phyloP scores from a whole-genome alignment of 2,888 invertebrate species.

The Drosophila rubida region DNA sequence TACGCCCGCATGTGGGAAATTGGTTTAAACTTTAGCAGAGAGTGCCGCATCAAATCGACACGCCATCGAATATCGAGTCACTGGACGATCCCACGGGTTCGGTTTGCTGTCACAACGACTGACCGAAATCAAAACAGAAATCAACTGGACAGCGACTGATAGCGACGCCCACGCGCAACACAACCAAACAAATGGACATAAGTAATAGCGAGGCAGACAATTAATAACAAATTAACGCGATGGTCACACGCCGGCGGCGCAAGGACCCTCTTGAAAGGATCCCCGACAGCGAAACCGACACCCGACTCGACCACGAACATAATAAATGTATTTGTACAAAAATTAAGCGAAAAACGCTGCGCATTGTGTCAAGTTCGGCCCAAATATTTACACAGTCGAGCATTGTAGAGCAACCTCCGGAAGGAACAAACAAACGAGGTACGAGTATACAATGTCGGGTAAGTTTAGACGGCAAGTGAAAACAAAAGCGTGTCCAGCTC shows the following conservation, averaged over 20 bases:
- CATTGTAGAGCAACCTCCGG: slow-evolving; percentile 50
- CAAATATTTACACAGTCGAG: slow-evolving; percentile 73
- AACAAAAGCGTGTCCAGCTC: slow-evolving; percentile 64
- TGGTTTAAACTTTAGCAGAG: slow-evolving; percentile 41
- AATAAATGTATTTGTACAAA: slow-evolving; percentile 77
- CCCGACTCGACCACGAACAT: slow-evolving; percentile 41
- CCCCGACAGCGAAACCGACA: slow-evolving; percentile 23
- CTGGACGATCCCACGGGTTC: slow-evolving; percentile 47
- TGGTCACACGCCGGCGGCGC: slow-evolving; percentile 71
- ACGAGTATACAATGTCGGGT: slow-evolving; percentile 50
- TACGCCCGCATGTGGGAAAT: slow-evolving; percentile 70
- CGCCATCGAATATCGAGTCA: slow-evolving; percentile 19
- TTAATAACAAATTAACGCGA: slow-evolving; percentile 84
- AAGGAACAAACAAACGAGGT: slow-evolving; percentile 45
- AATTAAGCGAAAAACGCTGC: slow-evolving; percentile 78
- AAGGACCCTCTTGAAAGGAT: slow-evolving; percentile 35
- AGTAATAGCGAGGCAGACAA: slow-evolving; percentile 58
- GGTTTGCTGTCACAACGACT: slow-evolving; percentile 27
- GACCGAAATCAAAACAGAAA: slow-evolving; percentile 69
- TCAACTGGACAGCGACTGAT: slow-evolving; percentile 57
- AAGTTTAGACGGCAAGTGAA: slow-evolving; percentile 66
- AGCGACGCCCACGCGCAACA: slow-evolving; percentile 30
- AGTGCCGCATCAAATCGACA: slow-evolving; percentile 44
- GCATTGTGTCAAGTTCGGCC: slow-evolving; percentile 69
- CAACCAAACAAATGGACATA: slow-evolving; percentile 27